phyloP scores from a whole-genome alignment of 2,888 invertebrate genomes.

The Latrodectus elegans region DNA sequence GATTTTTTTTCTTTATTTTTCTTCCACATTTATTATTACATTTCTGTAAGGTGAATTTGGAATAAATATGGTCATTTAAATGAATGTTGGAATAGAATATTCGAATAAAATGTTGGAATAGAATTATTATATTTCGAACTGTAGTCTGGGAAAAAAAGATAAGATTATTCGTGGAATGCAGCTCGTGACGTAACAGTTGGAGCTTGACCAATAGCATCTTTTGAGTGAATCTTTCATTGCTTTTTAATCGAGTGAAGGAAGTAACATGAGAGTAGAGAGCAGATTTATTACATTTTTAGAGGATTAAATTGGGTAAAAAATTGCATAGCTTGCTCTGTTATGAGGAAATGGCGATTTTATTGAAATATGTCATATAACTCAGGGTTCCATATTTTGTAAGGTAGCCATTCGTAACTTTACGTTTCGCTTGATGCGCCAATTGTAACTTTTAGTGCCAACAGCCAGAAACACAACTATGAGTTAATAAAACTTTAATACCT shows the following conservation, averaged over 20 bases:
- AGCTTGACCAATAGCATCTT: not conserved
- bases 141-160: constrained; percentile 14
- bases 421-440: not conserved
- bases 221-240: constrained; percentile 3
- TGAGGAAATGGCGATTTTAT: not conserved
- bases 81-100: not conserved
- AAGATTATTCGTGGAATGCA: constrained; percentile 9
- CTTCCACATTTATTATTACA: not conserved
- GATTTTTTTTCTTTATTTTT: not conserved
- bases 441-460: too few species aligned
- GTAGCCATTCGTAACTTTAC: not conserved
- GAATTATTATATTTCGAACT: not conserved
- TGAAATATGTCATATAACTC: not conserved
- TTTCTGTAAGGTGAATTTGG: not conserved
- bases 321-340: not conserved
- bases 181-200: not conserved
- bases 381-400: constrained; percentile 1
- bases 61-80: constrained; percentile 12
- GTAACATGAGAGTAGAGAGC: not conserved
- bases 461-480: too few species aligned
- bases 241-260: not conserved
- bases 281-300: constrained; percentile 25
- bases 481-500: too few species aligned
- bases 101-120: not conserved
- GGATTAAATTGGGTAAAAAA: constrained; percentile 13